Percentiles rank a stretch among this genome's conserved stretches.
Conservation (phyloP, 2,888 invertebrate species). For the Hirtodrosophila cameraria region DNA sequence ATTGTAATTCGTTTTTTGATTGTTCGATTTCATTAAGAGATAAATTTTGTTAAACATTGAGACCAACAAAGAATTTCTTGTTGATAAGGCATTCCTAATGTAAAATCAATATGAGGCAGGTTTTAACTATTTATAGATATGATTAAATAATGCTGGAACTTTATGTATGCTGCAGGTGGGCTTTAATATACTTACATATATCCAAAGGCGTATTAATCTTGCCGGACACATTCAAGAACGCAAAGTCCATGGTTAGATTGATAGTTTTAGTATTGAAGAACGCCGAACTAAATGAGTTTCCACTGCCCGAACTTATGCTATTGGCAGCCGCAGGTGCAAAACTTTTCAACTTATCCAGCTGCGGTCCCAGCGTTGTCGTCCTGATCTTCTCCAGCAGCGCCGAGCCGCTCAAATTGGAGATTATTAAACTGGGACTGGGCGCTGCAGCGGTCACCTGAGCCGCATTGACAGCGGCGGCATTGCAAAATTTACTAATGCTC, state of each 20-base stretch:
- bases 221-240: conserved; percentile 82
- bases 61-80: not conserved
- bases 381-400: conserved; percentile 78
- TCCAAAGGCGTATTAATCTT: conserved; percentile 81
- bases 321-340: conserved; percentile 71
- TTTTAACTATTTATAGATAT: not conserved
- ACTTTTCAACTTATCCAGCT: conserved; percentile 63
- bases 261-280: conserved; percentile 58
- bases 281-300: conserved; percentile 35
- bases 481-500: conserved; percentile 82
- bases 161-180: not conserved
- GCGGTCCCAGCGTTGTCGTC: conserved; percentile 67
- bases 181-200: conserved; percentile 80
- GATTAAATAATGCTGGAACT: too few species aligned
- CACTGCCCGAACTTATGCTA: conserved; percentile 53
- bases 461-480: conserved; percentile 78
- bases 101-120: not conserved
- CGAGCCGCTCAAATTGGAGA: conserved; percentile 77
- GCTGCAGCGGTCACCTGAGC: conserved; percentile 66
- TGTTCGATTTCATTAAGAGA: not conserved
- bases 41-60: not conserved
- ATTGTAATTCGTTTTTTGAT: too few species aligned
- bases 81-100: too few species aligned
- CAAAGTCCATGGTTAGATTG: conserved; percentile 67
- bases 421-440: conserved; percentile 65